These are phyloP conservation scores for Henricia sp. DNA, from an alignment of 53 echinoderm and acorn worm genomes.

Conservation along the genomic window DNA sequence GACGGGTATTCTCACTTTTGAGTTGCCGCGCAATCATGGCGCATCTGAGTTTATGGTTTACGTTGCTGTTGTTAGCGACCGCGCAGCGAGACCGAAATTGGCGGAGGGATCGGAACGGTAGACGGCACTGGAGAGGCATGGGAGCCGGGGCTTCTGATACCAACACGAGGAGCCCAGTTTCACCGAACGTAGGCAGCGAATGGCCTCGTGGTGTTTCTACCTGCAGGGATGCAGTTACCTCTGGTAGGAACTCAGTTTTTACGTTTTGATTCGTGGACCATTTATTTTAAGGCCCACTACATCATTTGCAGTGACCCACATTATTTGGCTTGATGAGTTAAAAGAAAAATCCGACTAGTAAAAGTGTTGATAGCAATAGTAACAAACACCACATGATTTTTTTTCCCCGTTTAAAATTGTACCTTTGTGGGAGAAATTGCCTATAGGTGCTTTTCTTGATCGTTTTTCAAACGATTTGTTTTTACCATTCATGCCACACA, in stretches of 20 bases:
- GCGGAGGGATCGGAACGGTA: neutral
- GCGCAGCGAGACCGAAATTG: slow-evolving; percentile 6
- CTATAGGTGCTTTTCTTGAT: too few species aligned
- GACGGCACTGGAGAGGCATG: neutral
- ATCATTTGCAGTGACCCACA: too few species aligned
- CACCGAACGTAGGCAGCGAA: neutral
- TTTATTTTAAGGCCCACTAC: too few species aligned
- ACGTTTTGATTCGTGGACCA: neutral
- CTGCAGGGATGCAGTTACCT: neutral
- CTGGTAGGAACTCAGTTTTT: neutral
- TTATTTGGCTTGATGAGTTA: too few species aligned
- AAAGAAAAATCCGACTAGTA: too few species aligned
- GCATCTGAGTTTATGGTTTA: slow-evolving; percentile 30
- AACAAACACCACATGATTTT: too few species aligned
- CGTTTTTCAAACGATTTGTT: too few species aligned
- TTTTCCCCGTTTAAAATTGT: too few species aligned
- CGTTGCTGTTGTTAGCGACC: slow-evolving; percentile 7
- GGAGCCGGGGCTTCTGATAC: neutral
- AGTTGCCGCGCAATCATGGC: slow-evolving; percentile 31
- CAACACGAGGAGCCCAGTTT: neutral
- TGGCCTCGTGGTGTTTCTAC: neutral
- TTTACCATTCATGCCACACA: too few species aligned
- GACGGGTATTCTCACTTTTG: slow-evolving; percentile 6
- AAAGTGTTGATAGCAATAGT: too few species aligned
- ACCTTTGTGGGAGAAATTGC: too few species aligned